Conservation (phyloP, 2,888 invertebrate genomes). For the Xylota sylvarum region DNA sequence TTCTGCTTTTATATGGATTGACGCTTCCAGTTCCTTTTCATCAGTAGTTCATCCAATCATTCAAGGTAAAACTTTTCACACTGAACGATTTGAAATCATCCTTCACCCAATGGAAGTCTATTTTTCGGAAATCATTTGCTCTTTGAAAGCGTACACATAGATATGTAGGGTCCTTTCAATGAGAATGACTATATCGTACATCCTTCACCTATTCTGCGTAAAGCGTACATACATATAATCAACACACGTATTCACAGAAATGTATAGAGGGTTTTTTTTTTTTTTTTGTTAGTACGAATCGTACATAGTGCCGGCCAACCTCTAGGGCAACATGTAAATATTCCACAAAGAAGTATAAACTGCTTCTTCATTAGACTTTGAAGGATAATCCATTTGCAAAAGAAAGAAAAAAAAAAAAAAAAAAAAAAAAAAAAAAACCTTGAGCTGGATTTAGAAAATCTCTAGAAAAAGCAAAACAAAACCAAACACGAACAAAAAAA, state of each 20-base stretch:
- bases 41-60: too few relatives aligned
- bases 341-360: conserved; percentile 68
- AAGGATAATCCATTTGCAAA: conserved; percentile 71
- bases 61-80: too few relatives aligned
- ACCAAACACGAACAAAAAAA: conserved; percentile 13
- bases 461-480: conserved; percentile 24
- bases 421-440: conserved; percentile 50
- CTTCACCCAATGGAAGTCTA: conserved; percentile 2
- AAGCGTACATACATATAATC: background rate
- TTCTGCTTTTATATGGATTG: too few relatives aligned
- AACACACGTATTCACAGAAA: background rate
- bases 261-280: background rate
- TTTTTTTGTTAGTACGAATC: background rate
- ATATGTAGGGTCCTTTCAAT: too few relatives aligned
- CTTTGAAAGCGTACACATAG: background rate
- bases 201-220: conserved; percentile 12
- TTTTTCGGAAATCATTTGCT: background rate
- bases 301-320: background rate
- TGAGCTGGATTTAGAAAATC: conserved; percentile 70
- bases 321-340: conserved; percentile 64
- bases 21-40: too few relatives aligned
- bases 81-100: background rate
- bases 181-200: background rate
- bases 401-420: conserved; percentile 11
- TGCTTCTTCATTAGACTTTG: conserved; percentile 76